Conservation (phyloP, 2,113 vertebrate species). For the Bufo gargarizans region DNA sequence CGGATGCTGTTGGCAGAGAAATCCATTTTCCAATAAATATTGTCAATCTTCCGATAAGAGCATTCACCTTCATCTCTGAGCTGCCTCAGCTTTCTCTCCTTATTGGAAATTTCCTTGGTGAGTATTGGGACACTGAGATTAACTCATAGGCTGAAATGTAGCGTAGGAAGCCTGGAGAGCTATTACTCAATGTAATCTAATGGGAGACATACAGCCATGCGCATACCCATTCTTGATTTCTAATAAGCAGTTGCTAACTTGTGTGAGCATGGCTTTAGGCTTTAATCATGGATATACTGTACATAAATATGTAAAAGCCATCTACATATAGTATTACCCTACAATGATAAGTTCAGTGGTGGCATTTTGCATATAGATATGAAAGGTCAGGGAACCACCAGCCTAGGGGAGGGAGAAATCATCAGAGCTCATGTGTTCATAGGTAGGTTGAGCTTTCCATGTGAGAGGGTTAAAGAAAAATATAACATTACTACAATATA, state of each 20-base stretch:
- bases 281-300: too few relatives aligned
- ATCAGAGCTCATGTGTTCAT: background rate
- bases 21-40: slow-evolving; percentile 35
- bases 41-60: background rate
- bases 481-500: too few relatives aligned
- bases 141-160: background rate
- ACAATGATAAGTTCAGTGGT: too few relatives aligned
- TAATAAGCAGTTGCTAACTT: background rate
- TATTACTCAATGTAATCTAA: background rate
- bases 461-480: too few relatives aligned
- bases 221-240: background rate
- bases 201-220: background rate
- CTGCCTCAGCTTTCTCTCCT: background rate
- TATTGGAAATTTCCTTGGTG: background rate
- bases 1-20: slow-evolving; percentile 10
- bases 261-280: background rate
- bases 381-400: too few relatives aligned
- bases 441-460: too few relatives aligned
- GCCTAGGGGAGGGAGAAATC: background rate
- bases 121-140: background rate
- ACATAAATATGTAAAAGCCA: too few relatives aligned
- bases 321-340: too few relatives aligned
- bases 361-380: too few relatives aligned
- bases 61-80: background rate
- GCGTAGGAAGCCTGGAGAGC: background rate